phyloP scores from a whole-genome alignment of 2,113 vertebrate genomes.

The Oncorhynchus clarkii region DNA sequence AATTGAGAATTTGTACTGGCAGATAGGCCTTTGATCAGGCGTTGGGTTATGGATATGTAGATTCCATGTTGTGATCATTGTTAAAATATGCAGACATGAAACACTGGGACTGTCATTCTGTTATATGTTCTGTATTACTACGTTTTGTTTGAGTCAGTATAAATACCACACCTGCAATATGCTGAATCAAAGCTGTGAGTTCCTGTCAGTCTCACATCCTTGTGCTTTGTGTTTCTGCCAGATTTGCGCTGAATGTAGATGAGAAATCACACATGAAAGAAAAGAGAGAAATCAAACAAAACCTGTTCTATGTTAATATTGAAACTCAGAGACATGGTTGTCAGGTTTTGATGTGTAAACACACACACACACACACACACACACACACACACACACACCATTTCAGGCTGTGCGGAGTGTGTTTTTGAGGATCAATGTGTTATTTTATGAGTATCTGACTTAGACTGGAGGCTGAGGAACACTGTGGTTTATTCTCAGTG shows the following conservation, averaged over 20 bases:
- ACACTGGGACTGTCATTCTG: neutral
- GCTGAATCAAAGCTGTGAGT: constrained; percentile 11
- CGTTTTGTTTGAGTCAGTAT: constrained; percentile 17
- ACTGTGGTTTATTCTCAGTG: constrained; percentile 8
- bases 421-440: constrained; percentile 32
- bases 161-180: constrained; percentile 20
- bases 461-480: constrained; percentile 17
- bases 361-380: too few relatives aligned
- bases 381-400: neutral
- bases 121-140: neutral
- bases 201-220: constrained; percentile 16
- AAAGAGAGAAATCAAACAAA: constrained; percentile 35
- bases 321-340: constrained; percentile 17
- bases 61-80: too few relatives aligned
- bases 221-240: neutral
- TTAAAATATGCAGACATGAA: too few relatives aligned
- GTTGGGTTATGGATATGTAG: neutral
- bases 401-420: constrained; percentile 1
- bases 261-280: constrained; percentile 33
- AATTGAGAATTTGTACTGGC: neutral
- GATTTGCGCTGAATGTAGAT: neutral
- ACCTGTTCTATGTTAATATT: constrained; percentile 46
- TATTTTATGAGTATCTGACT: constrained; percentile 30
- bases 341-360: constrained; percentile 32
- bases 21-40: neutral